phyloP scores from a whole-genome alignment of 1,140 invertebrate genomes.

The Drosophila nigromelanica region DNA sequence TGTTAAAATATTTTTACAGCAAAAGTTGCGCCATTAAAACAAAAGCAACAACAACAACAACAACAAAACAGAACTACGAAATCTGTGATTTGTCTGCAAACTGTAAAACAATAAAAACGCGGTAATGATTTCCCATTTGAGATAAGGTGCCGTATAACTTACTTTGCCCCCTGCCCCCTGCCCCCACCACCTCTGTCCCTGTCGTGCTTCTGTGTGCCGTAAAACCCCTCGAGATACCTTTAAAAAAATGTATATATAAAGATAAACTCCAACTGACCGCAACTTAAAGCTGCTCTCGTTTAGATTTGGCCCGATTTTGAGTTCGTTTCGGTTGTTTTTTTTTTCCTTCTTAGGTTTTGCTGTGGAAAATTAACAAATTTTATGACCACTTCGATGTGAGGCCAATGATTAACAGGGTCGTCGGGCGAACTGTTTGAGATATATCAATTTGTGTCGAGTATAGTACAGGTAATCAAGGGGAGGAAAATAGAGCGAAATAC shows the following conservation, averaged over 20 bases:
- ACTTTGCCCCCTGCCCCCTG: neutral
- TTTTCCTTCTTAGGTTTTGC: slow-evolving; percentile 8
- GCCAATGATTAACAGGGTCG: slow-evolving; percentile 34
- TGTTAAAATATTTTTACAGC: slow-evolving; percentile 77
- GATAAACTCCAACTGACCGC: slow-evolving; percentile 35
- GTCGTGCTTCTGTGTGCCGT: slow-evolving; percentile 44
- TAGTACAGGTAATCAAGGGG: too few species aligned
- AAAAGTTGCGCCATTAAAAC: slow-evolving; percentile 73
- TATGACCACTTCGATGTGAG: slow-evolving; percentile 65
- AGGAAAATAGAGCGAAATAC: neutral
- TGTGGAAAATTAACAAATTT: slow-evolving; percentile 72
- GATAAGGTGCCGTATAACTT: slow-evolving; percentile 69
- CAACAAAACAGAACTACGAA: slow-evolving; percentile 31
- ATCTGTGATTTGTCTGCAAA: slow-evolving; percentile 63
- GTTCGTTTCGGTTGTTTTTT: slow-evolving; percentile 5
- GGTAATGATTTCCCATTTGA: slow-evolving; percentile 79
- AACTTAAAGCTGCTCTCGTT: slow-evolving; percentile 66
- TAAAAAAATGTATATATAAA: slow-evolving; percentile 5
- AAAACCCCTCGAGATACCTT: slow-evolving; percentile 32
- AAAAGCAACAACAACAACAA: slow-evolving; percentile 19
- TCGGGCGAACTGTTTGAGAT: slow-evolving; percentile 1
- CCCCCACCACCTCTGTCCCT: neutral
- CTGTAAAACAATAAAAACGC: slow-evolving; percentile 65
- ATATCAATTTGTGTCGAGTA: slow-evolving; percentile 3
- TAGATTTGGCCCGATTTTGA: slow-evolving; percentile 71